Evolutionary conservation across 2,888 invertebrate species (phyloP), one percentile per base, ranked within the genome.

Genomic region (Sphaerophoria rueppellii): DNA sequence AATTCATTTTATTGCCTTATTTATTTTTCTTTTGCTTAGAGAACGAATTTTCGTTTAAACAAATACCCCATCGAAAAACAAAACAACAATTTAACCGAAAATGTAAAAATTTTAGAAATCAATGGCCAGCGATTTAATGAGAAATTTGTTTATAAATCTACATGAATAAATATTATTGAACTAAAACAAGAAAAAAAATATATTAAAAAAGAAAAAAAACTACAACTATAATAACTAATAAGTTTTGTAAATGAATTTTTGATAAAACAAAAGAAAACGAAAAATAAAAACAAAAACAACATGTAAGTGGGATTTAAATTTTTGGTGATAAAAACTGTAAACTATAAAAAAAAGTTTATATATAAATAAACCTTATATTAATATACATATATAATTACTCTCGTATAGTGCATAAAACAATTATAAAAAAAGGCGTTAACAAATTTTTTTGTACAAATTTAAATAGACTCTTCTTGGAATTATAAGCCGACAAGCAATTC

Each of bases 231-330:
- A 83, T 67, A 55, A 76, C 48, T 14, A 37, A 67, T 81, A 81
- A 85, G 76, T 85, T 85, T 85, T 85, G 79, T 85, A 85, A 85
- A 85, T 85, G 81, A 77, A 85, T 85, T 85, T 85, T 85, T 85
- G 80, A 85, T 85, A 85, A 85, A 43, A 43, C 43, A 43, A 43
- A 43, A 43, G 43, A 43, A 43, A 43, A 43, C 43, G 43, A 50
- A 43, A 12, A 43, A 54, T 50, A 67, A 54, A 67, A 4, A 61
- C 12, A 50, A 5, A 11, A 14, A 50, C n/a, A 70, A 69, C 50
- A 58, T 85, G 40, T 80, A 76, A 80, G 76, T 85, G 80, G 85
- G 76, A 81, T 81, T 73, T 69, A 35, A 46, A 61, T 71, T 80
- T 79, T 78, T 69, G 67, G 85, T 85, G 85, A 81, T 85, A 77